These are phyloP conservation scores for Listronotus oregonensis DNA, from an alignment of 1,140 invertebrate genomes.

Conservation along the genomic window DNA sequence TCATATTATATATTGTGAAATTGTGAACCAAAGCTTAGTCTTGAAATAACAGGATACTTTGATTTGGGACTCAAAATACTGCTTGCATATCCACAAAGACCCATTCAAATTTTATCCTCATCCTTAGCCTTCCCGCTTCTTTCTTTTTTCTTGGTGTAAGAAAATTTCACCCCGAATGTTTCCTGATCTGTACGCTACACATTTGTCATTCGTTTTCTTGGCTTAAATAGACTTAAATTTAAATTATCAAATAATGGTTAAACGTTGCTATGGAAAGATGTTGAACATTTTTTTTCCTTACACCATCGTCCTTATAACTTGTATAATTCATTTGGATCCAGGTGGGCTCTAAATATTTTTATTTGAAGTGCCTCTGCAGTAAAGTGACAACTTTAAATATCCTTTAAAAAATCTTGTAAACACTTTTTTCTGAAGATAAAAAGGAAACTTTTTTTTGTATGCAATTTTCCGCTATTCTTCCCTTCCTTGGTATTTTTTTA, in stretches of 20 bases:
- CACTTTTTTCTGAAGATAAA: too few relatives aligned
- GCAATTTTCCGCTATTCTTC: too few relatives aligned
- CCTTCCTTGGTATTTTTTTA: too few relatives aligned
- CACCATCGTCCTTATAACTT: slow-evolving; percentile 7
- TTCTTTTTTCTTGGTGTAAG: slow-evolving; percentile 1
- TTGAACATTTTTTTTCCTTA: too few relatives aligned
- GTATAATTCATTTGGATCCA: slow-evolving; percentile 18
- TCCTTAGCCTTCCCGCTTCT: not conserved
- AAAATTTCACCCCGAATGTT: not conserved
- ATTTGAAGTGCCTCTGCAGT: too few relatives aligned
- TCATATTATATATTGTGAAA: too few relatives aligned
- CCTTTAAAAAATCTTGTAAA: too few relatives aligned
- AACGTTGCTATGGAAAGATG: too few relatives aligned
- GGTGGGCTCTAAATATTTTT: slow-evolving; percentile 10
- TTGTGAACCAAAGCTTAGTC: slow-evolving; percentile 11
- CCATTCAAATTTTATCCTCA: not conserved
- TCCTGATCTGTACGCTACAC: not conserved
- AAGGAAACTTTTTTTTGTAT: too few relatives aligned
- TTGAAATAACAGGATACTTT: slow-evolving; percentile 46
- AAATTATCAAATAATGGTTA: too few relatives aligned
- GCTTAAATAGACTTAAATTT: not conserved
- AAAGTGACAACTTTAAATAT: too few relatives aligned
- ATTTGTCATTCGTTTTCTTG: slow-evolving; percentile 4
- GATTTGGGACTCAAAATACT: slow-evolving; percentile 41
- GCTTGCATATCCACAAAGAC: slow-evolving; percentile 46